Conservation (phyloP, 2,797 vertebrate species). For the Cuculus canorus region DNA sequence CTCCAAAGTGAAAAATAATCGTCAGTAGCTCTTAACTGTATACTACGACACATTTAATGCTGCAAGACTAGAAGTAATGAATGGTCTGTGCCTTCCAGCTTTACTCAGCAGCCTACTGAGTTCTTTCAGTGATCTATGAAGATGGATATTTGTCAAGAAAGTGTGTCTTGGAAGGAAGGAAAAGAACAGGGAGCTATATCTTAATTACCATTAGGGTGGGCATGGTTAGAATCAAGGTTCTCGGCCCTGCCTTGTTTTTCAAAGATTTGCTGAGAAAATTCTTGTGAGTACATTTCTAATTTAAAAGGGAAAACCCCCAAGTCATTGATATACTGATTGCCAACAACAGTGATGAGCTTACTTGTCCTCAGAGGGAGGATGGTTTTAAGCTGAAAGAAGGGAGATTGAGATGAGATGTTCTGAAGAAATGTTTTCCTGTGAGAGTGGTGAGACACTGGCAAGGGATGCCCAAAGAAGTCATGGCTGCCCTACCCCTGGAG, state of each 20-base stretch:
- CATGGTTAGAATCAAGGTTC: not conserved
- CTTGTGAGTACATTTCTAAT: not conserved
- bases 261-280: not conserved
- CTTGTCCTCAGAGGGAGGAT: not conserved
- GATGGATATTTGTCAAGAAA: not conserved
- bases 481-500: too few relatives aligned
- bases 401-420: too few relatives aligned
- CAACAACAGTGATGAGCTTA: not conserved
- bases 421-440: too few relatives aligned
- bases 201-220: not conserved
- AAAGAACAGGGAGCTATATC: not conserved
- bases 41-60: not conserved
- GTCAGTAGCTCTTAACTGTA: not conserved
- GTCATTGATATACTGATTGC: not conserved
- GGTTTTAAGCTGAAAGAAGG: too few relatives aligned
- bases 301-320: not conserved
- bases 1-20: not conserved
- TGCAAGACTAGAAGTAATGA: not conserved
- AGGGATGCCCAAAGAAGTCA: too few relatives aligned
- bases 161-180: not conserved
- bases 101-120: not conserved
- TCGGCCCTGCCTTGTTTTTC: not conserved
- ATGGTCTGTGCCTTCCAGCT: not conserved
- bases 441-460: too few relatives aligned
- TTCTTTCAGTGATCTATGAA: not conserved